Conservation (phyloP, 1,140 invertebrate species). For the Aphelinus certus region DNA sequence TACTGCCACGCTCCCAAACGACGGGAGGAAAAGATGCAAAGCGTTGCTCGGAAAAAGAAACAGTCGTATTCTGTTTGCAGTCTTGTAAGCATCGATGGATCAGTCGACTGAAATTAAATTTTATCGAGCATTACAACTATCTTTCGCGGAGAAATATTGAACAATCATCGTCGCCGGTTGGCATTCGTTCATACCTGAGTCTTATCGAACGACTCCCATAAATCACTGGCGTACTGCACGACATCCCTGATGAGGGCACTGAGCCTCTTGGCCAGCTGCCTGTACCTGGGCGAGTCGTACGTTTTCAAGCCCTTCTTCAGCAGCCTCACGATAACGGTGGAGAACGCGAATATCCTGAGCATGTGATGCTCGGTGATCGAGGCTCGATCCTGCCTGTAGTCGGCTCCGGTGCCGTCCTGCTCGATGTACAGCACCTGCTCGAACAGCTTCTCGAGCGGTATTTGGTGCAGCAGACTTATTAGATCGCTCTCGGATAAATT, state of each 20-base stretch:
- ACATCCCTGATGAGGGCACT: slow-evolving; percentile 77
- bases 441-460: slow-evolving; percentile 77
- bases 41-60: slow-evolving; percentile 76
- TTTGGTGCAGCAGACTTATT: slow-evolving; percentile 78
- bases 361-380: slow-evolving; percentile 72
- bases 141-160: too few relatives aligned
- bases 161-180: too few relatives aligned
- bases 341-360: slow-evolving; percentile 77
- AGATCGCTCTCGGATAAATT: slow-evolving; percentile 80
- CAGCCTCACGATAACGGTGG: slow-evolving; percentile 72
- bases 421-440: slow-evolving; percentile 68
- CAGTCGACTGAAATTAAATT: slow-evolving; percentile 51
- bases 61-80: slow-evolving; percentile 81
- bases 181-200: slow-evolving; percentile 42
- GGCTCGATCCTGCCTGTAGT: slow-evolving; percentile 68
- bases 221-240: slow-evolving; percentile 79
- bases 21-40: slow-evolving; percentile 76
- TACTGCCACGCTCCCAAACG: slow-evolving; percentile 86
- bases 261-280: slow-evolving; percentile 77
- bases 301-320: slow-evolving; percentile 75
- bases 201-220: slow-evolving; percentile 72
- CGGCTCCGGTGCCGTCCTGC: slow-evolving; percentile 52
- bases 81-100: slow-evolving; percentile 67
- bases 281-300: slow-evolving; percentile 74
- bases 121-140: slow-evolving; percentile 26